These are phyloP conservation scores for Cephus spinipes DNA, from an alignment of 2,888 invertebrate genomes.

Conservation along the genomic window DNA sequence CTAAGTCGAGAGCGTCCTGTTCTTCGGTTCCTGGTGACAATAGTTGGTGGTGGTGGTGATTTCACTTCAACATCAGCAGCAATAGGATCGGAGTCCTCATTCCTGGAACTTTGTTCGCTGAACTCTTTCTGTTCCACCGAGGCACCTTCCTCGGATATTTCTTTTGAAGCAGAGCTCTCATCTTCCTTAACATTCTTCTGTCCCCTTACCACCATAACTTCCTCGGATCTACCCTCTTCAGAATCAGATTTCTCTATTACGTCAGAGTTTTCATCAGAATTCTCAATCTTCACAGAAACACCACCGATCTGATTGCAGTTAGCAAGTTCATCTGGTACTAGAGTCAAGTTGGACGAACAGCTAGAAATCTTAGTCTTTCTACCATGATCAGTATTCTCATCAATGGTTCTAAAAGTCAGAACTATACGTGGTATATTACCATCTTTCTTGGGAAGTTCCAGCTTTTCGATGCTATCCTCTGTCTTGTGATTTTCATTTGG, in stretches of 20 bases:
- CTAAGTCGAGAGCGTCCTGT: constrained; percentile 48
- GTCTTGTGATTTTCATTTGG: background rate
- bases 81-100: background rate
- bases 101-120: background rate
- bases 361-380: constrained; percentile 63
- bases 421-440: constrained; percentile 72
- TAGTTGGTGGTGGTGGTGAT: constrained; percentile 14
- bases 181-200: constrained; percentile 23
- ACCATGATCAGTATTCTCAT: constrained; percentile 63
- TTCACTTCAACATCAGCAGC: background rate
- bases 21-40: constrained; percentile 51
- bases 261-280: constrained; percentile 56
- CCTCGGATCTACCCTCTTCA: constrained; percentile 70
- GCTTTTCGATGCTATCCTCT: constrained; percentile 34
- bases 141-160: constrained; percentile 28
- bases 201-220: constrained; percentile 10
- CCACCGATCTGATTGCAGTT: constrained; percentile 62
- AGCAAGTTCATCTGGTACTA: constrained; percentile 59
- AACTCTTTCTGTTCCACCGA: constrained; percentile 28
- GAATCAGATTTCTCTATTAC: constrained; percentile 69
- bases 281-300: constrained; percentile 63
- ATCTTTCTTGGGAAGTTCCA: constrained; percentile 48
- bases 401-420: constrained; percentile 72
- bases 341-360: constrained; percentile 58
- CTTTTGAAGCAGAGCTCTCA: constrained; percentile 19